Conservation (phyloP, 2,113 vertebrate species). For the Leptocoma aspasia region DNA sequence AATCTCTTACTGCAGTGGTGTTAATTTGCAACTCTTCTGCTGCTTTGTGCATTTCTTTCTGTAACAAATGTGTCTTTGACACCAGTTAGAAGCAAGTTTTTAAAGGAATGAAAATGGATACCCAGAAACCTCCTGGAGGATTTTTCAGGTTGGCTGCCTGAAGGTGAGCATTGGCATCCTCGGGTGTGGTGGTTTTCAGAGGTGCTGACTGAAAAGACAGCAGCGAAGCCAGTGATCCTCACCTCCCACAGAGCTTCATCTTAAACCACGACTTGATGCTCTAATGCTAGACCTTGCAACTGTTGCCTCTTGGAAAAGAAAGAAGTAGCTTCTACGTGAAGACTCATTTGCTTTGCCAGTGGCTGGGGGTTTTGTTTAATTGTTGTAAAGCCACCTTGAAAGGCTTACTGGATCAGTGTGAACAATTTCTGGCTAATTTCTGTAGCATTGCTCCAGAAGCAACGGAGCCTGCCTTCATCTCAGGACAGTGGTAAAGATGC, state of each 20-base stretch:
- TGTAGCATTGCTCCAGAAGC: background rate
- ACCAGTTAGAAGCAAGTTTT: background rate
- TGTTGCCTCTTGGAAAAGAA: background rate
- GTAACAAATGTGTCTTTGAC: background rate
- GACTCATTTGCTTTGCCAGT: background rate
- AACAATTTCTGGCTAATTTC: background rate
- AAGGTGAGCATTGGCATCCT: background rate
- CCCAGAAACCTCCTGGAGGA: background rate
- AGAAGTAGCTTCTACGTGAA: background rate
- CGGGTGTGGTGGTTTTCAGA: fast-evolving
- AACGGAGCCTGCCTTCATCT: background rate
- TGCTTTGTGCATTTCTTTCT: background rate
- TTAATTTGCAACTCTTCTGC: background rate
- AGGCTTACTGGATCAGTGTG: background rate
- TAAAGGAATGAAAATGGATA: background rate
- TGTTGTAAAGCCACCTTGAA: background rate
- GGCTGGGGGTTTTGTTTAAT: background rate
- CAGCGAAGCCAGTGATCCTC: fast-evolving
- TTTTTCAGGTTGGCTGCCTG: background rate
- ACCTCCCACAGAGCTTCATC: background rate
- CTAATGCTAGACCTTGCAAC: background rate
- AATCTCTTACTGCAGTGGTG: background rate
- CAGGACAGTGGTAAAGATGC: fast-evolving
- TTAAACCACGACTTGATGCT: fast-evolving
- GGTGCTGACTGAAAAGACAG: background rate